Evolutionary conservation across 53 echinoderm and acorn worm genomes (phyloP).

Genomic region (Hippasteria phrygiana): DNA sequence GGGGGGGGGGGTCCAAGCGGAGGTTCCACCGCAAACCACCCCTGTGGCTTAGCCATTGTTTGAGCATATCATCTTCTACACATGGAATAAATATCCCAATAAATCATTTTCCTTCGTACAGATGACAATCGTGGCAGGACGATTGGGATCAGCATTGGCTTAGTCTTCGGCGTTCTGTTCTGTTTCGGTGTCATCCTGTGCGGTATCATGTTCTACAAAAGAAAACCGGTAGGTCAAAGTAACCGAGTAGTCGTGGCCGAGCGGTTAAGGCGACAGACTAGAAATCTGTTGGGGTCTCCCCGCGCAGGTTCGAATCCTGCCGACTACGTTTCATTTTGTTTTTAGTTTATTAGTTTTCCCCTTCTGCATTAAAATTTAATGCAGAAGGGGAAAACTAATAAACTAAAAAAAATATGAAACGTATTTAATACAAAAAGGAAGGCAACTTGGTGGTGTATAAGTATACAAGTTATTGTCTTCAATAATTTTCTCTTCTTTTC

Average conservation of each 20-base stretch:
- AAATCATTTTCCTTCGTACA: not conserved
- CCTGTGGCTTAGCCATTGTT: too few species aligned
- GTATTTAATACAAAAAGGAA: too few species aligned
- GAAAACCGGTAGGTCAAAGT: slow-evolving; percentile 31
- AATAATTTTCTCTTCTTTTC: too few species aligned
- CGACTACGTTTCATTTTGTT: slow-evolving; percentile 74
- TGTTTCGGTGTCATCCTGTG: slow-evolving; percentile 20
- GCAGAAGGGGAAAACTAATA: too few species aligned
- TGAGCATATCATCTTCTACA: too few species aligned
- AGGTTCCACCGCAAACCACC: too few species aligned
- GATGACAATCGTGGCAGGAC: slow-evolving; percentile 16
- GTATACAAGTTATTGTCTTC: too few species aligned
- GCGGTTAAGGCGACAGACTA: too few species aligned
- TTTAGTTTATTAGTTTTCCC: not conserved
- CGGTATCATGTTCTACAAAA: slow-evolving; percentile 49
- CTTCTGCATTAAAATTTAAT: not conserved
- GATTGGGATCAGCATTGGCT: slow-evolving; percentile 30
- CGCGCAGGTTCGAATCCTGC: slow-evolving; percentile 99
- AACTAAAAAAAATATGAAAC: too few species aligned
- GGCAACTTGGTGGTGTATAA: too few species aligned
- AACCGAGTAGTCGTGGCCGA: not conserved
- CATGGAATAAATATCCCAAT: not conserved
- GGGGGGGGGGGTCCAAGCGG: too few species aligned
- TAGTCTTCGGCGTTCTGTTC: slow-evolving; percentile 30
- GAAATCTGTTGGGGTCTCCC: slow-evolving; percentile 98